Evolutionary conservation across 2,888 invertebrate genomes (phyloP).

Genomic region (Caenorhabditis imperialis): DNA sequence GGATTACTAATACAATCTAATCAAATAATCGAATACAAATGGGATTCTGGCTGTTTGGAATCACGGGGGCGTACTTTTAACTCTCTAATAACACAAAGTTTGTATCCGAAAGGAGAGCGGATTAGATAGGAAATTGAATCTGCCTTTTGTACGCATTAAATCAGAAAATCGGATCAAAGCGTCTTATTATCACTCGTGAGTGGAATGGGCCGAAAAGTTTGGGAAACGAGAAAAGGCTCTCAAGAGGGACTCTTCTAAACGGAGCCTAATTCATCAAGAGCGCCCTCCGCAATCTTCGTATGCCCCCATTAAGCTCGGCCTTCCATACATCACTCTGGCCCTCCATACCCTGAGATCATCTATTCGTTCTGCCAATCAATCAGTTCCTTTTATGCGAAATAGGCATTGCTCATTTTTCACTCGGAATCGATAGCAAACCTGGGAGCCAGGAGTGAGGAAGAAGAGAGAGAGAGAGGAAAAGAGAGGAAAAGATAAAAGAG

Average conservation of each 20-base stretch:
- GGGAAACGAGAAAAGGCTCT: conserved; percentile 3
- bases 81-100: too few species aligned
- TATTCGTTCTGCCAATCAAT: conserved; percentile 19
- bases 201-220: background rate
- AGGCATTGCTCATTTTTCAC: too few species aligned
- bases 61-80: too few species aligned
- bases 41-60: too few species aligned
- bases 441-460: conserved; percentile 9
- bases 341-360: conserved; percentile 13
- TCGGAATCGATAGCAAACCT: conserved; percentile 36
- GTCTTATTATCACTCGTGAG: conserved; percentile 11
- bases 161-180: conserved; percentile 12
- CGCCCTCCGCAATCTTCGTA: too few species aligned
- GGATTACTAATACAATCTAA: conserved; percentile 5
- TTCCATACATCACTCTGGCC: conserved; percentile 13
- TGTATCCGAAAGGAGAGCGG: too few species aligned
- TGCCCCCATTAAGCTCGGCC: conserved; percentile 25
- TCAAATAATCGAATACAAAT: conserved; percentile 8
- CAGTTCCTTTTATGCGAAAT: too few species aligned
- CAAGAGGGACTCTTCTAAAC: too few species aligned
- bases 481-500: conserved; percentile 28
- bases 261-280: too few species aligned
- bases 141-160: conserved; percentile 6
- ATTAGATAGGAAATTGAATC: conserved; percentile 6
- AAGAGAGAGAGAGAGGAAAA: conserved; percentile 11